Evolutionary conservation across 2,888 invertebrate genomes (phyloP), one percentile per base, ranked within the genome.

Genomic region (Pristionchus arcanus): DNA sequence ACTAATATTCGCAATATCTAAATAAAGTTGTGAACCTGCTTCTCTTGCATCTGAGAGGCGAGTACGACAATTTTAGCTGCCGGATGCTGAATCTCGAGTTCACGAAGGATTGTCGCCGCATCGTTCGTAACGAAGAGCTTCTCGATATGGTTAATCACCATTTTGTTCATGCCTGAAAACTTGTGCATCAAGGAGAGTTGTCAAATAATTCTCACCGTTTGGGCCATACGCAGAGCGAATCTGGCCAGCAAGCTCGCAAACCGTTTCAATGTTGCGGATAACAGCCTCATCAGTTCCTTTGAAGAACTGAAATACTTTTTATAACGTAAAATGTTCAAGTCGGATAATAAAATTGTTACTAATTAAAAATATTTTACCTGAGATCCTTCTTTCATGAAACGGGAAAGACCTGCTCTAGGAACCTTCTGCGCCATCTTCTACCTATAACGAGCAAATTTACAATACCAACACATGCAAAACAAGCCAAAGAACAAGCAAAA

Each of bases 81-180:
- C 68, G 99, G 99, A 96, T 99, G 99, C 95, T 99, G 98, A 49
- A 99, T 97, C 96, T 97, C 95, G 15, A 95, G 93, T 90, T 94
- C 94, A 55, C 91, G 53, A 93, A 99, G 97, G 91, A 99, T 99
- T 0, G 99, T 99, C 0, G 98, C 99, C 37, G 99, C 99, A 96
- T 99, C 99, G 95, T 98, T 99, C 0, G 99, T 99, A 7, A 99
- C 98, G 96, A 99, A 99, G 93, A 99, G 97, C 95, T 99, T 99
- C 95, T 98, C 98, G 93, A 99, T 97, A 95, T 99, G 98, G 96
- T 99, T 99, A 90, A 99, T 99, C 37, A 99, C 97, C 97, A 99
- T 98, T 96, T 99, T 99, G 96, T 99, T 99, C 95, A 96, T 96
- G 89, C 96, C 96, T 96, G 91, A 42, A 94, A 59, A 77, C 15